Evolutionary conservation across 2,888 invertebrate genomes (phyloP).

Genomic region (Chrysolina oricalcia): DNA sequence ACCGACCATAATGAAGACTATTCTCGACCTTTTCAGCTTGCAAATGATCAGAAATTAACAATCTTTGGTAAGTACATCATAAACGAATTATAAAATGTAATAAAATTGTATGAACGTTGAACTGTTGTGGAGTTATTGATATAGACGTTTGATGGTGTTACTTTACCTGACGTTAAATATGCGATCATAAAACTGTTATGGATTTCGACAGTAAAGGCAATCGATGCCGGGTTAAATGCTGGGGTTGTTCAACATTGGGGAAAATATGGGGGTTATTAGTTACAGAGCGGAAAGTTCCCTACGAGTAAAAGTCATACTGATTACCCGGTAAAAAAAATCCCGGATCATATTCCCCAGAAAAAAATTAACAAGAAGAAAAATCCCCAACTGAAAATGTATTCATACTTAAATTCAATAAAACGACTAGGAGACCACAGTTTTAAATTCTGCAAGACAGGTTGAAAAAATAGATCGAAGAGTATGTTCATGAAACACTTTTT

Average conservation of each 20-base stretch:
- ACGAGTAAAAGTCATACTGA: too few species aligned
- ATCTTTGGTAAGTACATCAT: slow-evolving; percentile 33
- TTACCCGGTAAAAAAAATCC: too few species aligned
- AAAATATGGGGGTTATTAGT: too few species aligned
- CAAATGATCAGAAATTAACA: slow-evolving; percentile 34
- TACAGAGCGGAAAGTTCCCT: too few species aligned
- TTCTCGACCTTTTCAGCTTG: slow-evolving; percentile 30
- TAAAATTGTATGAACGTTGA: slow-evolving; percentile 30
- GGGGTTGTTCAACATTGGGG: neutral
- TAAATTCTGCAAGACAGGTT: too few species aligned
- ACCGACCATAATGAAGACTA: slow-evolving; percentile 33
- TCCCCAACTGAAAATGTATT: too few species aligned
- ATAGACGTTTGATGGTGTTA: slow-evolving; percentile 4
- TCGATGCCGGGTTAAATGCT: neutral
- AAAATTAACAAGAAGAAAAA: too few species aligned
- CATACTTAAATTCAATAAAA: too few species aligned
- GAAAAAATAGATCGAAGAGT: too few species aligned
- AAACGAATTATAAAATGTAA: slow-evolving; percentile 30
- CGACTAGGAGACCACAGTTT: too few species aligned
- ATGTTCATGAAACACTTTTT: too few species aligned
- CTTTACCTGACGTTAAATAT: slow-evolving; percentile 8
- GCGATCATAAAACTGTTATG: neutral
- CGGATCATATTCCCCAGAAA: too few species aligned
- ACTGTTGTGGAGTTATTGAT: slow-evolving; percentile 12
- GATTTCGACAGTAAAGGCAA: slow-evolving; percentile 8